Evolutionary conservation across 2,797 vertebrate genomes (phyloP), one percentile per base, ranked within the genome.

Genomic region (Miichthys miiuy): DNA sequence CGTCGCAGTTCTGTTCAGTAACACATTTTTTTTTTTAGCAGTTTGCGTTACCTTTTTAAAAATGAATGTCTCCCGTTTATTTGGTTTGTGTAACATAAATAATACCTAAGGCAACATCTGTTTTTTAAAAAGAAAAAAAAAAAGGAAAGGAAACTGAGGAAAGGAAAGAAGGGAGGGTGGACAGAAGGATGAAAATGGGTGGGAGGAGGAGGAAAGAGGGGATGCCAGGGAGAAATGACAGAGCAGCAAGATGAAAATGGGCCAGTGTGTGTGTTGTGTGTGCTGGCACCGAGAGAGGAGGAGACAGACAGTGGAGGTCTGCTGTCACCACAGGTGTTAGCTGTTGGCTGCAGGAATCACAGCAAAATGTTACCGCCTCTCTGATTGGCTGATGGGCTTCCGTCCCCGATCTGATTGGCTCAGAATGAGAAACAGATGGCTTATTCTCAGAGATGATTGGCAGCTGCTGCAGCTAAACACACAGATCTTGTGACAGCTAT

Each of bases 61-160:
- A 90, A 90, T 86, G 71, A 92, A 93, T 87, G 83, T 92, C 92
- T 92, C 72, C 88, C 80, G 72, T 94, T 92, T 91, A 92, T 96
- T 96, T 96, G 95, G 95, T 95, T 95, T 95, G 88, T 89, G 87
- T 94, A 91, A 94, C 93, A 94, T 93, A 94, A 93, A 94, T 93
- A 92, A 94, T 90, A 94, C 88, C 94, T 95, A 96, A 96, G 95
- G 95, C 95, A 96, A 95, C 94, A 87, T 95, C 89, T 90, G 94
- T 92, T 93, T 91, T 70, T 66, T 16, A 18, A 41, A 55, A 68
- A 17, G 46, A 38, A 64, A 71, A 64, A 54, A 48, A 67, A 76
- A 72, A 81, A 74, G 11, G 8, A 75, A 85, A 74, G 20, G 9
- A 77, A 86, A 77, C 11, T 52, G 62, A 54, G 75, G 18, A 57